These are phyloP conservation scores for Physocephala rufipes DNA, from an alignment of 2,888 invertebrate species.

Conservation along the genomic window DNA sequence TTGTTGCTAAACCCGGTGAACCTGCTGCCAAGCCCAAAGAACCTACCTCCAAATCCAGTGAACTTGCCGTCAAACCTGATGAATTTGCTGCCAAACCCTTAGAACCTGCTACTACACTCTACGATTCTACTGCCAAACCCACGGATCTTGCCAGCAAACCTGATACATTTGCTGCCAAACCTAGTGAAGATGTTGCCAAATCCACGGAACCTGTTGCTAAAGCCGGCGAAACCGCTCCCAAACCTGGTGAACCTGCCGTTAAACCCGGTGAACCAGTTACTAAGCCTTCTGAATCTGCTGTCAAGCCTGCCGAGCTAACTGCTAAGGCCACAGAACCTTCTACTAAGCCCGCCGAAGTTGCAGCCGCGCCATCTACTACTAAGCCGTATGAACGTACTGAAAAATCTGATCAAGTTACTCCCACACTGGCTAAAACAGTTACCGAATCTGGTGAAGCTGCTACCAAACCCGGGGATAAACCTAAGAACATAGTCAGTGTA, in stretches of 20 bases:
- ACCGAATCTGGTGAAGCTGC: background rate
- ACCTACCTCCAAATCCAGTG: background rate
- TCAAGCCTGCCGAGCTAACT: too few species aligned
- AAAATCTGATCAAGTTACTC: too few species aligned
- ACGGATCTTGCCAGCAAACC: background rate
- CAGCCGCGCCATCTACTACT: background rate
- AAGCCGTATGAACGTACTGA: too few species aligned
- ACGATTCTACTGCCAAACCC: background rate
- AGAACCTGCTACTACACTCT: background rate
- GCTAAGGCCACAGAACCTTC: background rate
- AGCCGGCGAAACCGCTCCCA: background rate
- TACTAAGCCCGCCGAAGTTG: background rate
- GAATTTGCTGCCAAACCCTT: too few species aligned
- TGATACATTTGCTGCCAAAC: background rate
- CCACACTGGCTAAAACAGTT: background rate
- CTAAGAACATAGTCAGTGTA: background rate
- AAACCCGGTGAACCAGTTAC: background rate
- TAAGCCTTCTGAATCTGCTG: too few species aligned
- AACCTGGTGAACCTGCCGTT: background rate
- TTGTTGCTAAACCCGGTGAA: background rate
- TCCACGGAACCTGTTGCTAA: background rate
- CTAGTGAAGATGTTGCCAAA: too few species aligned
- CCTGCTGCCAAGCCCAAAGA: background rate
- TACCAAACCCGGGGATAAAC: background rate
- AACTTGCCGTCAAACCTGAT: background rate